Base-by-base conservation (phyloP, 1,140 invertebrate species). In the Penaeus japonicus region DNA sequence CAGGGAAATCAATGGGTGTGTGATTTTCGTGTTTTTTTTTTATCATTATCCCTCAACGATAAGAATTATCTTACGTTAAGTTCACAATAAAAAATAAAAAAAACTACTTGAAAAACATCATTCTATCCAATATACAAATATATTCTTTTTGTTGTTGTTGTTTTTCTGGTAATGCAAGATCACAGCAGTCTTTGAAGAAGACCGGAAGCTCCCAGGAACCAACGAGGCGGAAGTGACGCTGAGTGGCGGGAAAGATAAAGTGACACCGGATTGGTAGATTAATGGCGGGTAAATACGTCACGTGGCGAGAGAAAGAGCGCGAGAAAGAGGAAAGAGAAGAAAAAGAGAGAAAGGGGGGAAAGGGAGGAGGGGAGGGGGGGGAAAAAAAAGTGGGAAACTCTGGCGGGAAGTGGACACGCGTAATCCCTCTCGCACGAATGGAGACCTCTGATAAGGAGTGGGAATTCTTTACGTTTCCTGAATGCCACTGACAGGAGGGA, bases 231-330 rank as follows among this genome's bases (percentile, higher is more conserved):
- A 84, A 89, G 87, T 89, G 80, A 89, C 87, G 70, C 79, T 55
- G 82, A 84, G 81, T 89, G 87, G 81, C 70, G 65, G 81, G 59
- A 54, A 65, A 83, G 87, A 89, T 89, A 89, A 89, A 84, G 81
- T 59, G 86, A 83, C 86, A 62, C 79, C 62, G 73, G 87, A 89
- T 89, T 89, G 83, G 75, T 20, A 83, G 84, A 85, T 81, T 81
- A 89, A 65, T 81, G 88, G 75, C 57, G 55, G 59, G 73, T 85
- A 82, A 85, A 65, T 85, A 85, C 78, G 78, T 85, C 82, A 81
- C 83, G 84, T 85, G 88, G 81, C 77, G 47, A 85, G 39, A 73
- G 80, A 81, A 84, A 84, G 47, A 57, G 57, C 18, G 65, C 35
- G 65, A 27, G 53, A 15, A 30, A n/a, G n/a, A 12, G 83, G 4